Evolutionary conservation across 2,113 vertebrate genomes (phyloP).

Genomic region (Phalacrocorax aristotelis): DNA sequence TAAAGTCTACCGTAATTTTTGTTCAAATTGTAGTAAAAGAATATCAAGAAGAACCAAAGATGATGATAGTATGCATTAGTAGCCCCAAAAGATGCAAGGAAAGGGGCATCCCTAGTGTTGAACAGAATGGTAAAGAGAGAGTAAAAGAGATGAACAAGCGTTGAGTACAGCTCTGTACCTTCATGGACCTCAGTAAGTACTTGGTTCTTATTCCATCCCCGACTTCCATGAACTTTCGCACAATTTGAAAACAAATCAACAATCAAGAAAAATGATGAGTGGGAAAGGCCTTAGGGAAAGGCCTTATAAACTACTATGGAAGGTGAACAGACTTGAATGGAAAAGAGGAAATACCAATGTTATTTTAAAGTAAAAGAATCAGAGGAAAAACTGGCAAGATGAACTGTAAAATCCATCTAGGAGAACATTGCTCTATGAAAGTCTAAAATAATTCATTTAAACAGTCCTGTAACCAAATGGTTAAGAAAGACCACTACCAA

Average conservation of each 20-base stretch:
- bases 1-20: background rate
- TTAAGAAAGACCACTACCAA: background rate
- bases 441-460: background rate
- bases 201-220: background rate
- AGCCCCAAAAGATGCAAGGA: background rate
- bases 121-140: slow-evolving; percentile 2
- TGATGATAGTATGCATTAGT: background rate
- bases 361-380: background rate
- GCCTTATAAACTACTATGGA: background rate
- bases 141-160: background rate
- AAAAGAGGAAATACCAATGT: background rate
- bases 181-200: slow-evolving; percentile 31
- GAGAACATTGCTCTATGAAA: background rate
- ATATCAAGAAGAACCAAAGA: background rate
- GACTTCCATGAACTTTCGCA: background rate
- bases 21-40: background rate
- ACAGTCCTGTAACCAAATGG: background rate
- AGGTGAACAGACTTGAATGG: background rate
- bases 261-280: background rate
- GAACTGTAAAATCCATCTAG: background rate
- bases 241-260: background rate
- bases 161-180: background rate
- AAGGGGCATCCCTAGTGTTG: background rate
- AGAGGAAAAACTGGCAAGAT: background rate
- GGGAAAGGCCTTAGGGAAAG: background rate